A percentile compares a stretch with the other conserved stretches of the same genome.
phyloP scores from a whole-genome alignment of 2,113 vertebrate genomes.

The Vidua chalybeata region DNA sequence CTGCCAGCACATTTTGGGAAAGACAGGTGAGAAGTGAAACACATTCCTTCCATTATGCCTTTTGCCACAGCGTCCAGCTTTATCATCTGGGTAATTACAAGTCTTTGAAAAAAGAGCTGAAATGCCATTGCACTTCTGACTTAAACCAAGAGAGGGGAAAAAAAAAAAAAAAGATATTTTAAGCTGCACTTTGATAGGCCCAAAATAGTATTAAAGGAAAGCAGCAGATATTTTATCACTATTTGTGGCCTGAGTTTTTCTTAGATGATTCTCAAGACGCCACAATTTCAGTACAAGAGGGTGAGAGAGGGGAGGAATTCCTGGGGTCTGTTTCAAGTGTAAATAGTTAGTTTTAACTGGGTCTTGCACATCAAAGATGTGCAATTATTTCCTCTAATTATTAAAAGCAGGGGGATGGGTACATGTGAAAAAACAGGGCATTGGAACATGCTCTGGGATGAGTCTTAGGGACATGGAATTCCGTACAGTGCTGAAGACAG shows the following conservation, averaged over 20 bases:
- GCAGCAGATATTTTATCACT: neutral
- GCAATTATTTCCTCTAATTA: neutral
- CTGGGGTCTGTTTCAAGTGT: neutral
- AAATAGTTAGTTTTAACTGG: neutral
- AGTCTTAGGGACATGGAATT: rapidly evolving
- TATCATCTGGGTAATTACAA: neutral
- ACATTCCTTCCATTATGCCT: slow-evolving; percentile 58
- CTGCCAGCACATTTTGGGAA: slow-evolving; percentile 55
- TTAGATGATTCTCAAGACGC: neutral
- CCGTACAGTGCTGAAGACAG: neutral
- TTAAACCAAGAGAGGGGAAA: neutral
- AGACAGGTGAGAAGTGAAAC: slow-evolving; percentile 69
- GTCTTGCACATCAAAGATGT: neutral
- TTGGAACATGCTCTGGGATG: neutral
- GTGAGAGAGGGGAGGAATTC: neutral
- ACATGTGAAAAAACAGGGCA: neutral
- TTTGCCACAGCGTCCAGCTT: slow-evolving; percentile 15
- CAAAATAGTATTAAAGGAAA: neutral
- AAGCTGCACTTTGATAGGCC: neutral
- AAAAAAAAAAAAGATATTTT: neutral
- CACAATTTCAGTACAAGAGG: neutral
- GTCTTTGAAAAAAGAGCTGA: neutral
- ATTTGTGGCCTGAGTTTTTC: neutral
- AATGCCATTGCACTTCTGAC: neutral
- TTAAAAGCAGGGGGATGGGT: neutral